These are phyloP conservation scores for Aspidiotus rigidus DNA, from an alignment of 2,888 invertebrate species.

Conservation along the genomic window DNA sequence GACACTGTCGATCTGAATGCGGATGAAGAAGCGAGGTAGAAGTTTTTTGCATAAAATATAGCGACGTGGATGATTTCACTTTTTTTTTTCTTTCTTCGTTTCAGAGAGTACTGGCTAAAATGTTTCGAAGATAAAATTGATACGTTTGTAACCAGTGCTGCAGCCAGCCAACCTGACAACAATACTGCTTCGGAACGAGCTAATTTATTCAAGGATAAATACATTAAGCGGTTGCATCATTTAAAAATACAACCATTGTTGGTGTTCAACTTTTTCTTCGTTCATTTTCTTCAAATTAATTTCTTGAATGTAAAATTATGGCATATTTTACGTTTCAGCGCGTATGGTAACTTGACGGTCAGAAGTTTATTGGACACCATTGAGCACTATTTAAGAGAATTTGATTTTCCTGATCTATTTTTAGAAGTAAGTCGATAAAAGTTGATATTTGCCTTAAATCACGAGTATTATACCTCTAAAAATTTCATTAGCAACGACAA, in stretches of 20 bases:
- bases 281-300: neutral
- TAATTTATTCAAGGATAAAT: slow-evolving; percentile 70
- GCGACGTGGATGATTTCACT: neutral
- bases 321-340: slow-evolving; percentile 44
- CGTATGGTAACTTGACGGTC: slow-evolving; percentile 76
- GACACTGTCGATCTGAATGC: slow-evolving; percentile 83
- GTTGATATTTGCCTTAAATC: neutral
- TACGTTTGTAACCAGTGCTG: slow-evolving; percentile 75
- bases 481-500: slow-evolving; percentile 60
- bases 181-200: slow-evolving; percentile 70
- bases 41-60: neutral
- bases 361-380: slow-evolving; percentile 82
- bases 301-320: neutral
- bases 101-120: slow-evolving; percentile 76
- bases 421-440: slow-evolving; percentile 45
- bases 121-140: slow-evolving; percentile 79
- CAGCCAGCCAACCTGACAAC: slow-evolving; percentile 64
- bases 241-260: slow-evolving; percentile 71
- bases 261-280: slow-evolving; percentile 42
- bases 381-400: slow-evolving; percentile 80
- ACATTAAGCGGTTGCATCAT: slow-evolving; percentile 65
- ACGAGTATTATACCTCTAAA: neutral
- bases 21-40: slow-evolving; percentile 69
- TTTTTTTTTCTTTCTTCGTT: slow-evolving; percentile 33
- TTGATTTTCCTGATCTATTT: slow-evolving; percentile 83